phyloP scores from a whole-genome alignment of 2,888 invertebrate genomes.

The Taphrorychus bicolor region DNA sequence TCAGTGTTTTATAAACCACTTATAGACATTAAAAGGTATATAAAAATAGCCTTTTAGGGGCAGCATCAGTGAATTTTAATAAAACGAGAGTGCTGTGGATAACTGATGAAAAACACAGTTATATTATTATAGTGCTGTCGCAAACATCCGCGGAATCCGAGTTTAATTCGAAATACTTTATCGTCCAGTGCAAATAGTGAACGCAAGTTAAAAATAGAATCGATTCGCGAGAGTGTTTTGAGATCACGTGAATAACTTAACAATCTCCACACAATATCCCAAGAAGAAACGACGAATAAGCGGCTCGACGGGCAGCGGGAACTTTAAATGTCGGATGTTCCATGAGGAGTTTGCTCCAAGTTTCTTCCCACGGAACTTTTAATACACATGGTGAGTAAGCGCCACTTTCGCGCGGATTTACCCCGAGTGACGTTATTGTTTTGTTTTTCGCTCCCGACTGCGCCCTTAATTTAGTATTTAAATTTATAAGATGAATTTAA shows the following conservation, averaged over 20 bases:
- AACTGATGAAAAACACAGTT: too few species aligned
- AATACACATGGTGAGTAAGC: slow-evolving; percentile 11
- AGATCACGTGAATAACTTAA: slow-evolving; percentile 14
- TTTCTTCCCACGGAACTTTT: slow-evolving; percentile 2
- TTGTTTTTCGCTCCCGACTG: too few species aligned
- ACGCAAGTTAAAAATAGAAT: slow-evolving; percentile 15
- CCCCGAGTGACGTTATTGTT: too few species aligned
- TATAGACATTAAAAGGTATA: not conserved
- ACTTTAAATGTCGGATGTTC: slow-evolving; percentile 14
- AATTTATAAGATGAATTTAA: not conserved
- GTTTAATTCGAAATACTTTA: not conserved
- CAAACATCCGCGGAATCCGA: not conserved
- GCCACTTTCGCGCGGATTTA: not conserved
- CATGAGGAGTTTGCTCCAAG: slow-evolving; percentile 1
- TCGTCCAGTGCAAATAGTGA: slow-evolving; percentile 11
- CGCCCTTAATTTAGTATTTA: too few species aligned
- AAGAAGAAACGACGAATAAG: slow-evolving; percentile 3
- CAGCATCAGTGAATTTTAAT: not conserved
- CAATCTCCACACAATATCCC: not conserved
- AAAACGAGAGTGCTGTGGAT: not conserved
- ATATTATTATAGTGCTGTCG: not conserved
- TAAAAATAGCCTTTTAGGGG: not conserved
- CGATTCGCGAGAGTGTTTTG: not conserved
- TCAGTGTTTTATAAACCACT: not conserved
- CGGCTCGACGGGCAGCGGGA: not conserved